A percentile compares a stretch with the other conserved stretches of the same genome.
Evolutionary conservation across 2,113 vertebrate species (phyloP).

Genomic region (Melanerpes aurifrons): DNA sequence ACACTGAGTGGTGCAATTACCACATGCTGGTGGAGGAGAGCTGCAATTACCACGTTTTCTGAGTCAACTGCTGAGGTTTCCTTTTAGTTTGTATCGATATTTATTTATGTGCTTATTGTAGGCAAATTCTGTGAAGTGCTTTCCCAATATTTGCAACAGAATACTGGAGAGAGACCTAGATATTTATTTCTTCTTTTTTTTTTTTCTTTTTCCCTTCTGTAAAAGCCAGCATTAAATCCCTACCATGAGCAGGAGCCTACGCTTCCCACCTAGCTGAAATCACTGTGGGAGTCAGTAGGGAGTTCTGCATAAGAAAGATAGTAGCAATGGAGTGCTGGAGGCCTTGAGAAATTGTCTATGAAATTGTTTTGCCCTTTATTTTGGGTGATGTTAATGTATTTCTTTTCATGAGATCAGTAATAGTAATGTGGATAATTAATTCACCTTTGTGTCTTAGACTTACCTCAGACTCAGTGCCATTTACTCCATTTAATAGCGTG

Average conservation of each 20-base stretch:
- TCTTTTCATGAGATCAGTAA: neutral
- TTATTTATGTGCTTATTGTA: slow-evolving; percentile 21
- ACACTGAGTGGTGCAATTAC: slow-evolving; percentile 55
- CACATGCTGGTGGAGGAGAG: slow-evolving; percentile 22
- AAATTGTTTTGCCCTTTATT: neutral
- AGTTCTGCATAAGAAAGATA: neutral
- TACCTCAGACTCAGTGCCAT: neutral
- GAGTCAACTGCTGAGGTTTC: slow-evolving; percentile 21
- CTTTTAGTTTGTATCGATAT: neutral
- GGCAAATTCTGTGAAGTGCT: slow-evolving; percentile 8
- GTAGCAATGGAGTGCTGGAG: neutral
- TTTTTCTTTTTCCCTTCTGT: fast-evolving
- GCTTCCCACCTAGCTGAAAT: neutral
- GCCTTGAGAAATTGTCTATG: neutral
- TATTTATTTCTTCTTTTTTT: neutral
- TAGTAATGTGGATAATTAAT: neutral
- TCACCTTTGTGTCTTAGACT: neutral
- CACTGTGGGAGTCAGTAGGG: neutral
- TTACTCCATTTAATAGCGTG: neutral
- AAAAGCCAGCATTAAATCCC: neutral
- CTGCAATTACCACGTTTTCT: slow-evolving; percentile 17
- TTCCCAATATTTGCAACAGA: neutral
- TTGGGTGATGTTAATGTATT: neutral
- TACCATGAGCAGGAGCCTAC: neutral
- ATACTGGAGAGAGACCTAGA: neutral